These are phyloP conservation scores for Epinotia demarniana DNA, from an alignment of 2,888 invertebrate genomes.

Conservation along the genomic window DNA sequence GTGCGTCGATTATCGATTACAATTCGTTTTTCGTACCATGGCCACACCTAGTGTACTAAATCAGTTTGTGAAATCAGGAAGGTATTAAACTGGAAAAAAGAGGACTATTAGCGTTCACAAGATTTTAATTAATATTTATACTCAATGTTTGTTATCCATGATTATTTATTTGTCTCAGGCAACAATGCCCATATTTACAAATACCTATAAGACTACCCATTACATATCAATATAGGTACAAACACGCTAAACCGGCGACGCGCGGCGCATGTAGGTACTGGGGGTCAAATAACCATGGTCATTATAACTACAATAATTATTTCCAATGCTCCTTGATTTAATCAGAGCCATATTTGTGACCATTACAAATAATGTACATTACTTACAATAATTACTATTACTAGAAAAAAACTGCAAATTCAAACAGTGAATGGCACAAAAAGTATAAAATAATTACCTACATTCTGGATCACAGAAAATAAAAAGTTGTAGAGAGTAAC, in stretches of 20 bases:
- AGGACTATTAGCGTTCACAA: background rate
- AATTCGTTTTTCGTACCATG: background rate
- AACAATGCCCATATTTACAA: too few relatives aligned
- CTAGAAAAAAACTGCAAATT: background rate
- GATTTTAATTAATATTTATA: background rate
- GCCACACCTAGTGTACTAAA: background rate
- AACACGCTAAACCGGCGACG: too few relatives aligned
- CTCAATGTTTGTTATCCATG: background rate
- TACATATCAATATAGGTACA: too few relatives aligned
- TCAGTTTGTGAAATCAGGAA: background rate
- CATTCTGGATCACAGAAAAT: background rate
- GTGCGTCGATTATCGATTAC: background rate
- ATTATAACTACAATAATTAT: background rate
- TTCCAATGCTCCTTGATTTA: background rate
- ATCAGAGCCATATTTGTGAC: background rate
- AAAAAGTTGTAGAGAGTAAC: background rate
- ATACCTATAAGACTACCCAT: too few relatives aligned
- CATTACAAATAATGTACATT: background rate
- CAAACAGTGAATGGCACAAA: background rate
- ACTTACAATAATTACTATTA: background rate
- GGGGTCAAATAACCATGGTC: background rate
- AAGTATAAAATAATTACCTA: background rate
- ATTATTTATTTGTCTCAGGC: background rate
- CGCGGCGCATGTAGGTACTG: too few relatives aligned
- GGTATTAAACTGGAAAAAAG: background rate